Evolutionary conservation across 2,113 vertebrate genomes (phyloP).

Genomic region (Ondatra zibethicus): DNA sequence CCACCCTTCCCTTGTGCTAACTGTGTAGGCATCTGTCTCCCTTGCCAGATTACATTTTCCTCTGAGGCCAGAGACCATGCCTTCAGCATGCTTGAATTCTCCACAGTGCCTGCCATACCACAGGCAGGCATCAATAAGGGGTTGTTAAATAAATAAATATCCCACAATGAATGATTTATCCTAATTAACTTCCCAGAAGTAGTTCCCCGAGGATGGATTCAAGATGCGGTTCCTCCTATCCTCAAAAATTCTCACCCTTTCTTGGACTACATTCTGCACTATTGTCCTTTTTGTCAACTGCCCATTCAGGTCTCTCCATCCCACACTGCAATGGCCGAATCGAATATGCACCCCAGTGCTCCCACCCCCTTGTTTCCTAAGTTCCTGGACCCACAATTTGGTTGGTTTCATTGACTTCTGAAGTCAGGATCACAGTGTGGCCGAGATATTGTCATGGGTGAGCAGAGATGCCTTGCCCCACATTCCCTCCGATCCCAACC

Average conservation of each 20-base stretch:
- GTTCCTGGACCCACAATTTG: neutral
- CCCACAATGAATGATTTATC: conserved; percentile 55
- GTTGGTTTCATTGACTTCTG: neutral
- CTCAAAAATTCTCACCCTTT: neutral
- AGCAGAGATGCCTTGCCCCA: neutral
- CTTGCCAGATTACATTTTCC: conserved; percentile 26
- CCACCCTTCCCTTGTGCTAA: neutral
- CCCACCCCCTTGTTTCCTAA: neutral
- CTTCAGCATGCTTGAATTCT: conserved; percentile 47
- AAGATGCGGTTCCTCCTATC: conserved; percentile 45
- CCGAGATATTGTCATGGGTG: neutral
- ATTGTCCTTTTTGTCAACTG: neutral
- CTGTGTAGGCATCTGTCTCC: conserved; percentile 35
- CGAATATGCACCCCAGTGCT: neutral
- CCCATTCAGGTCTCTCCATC: neutral
- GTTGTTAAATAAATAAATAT: conserved; percentile 74
- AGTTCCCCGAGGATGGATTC: conserved; percentile 55
- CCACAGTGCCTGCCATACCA: neutral
- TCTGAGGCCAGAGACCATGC: conserved; percentile 49
- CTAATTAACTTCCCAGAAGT: conserved; percentile 70
- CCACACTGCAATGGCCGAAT: neutral
- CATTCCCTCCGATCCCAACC: too few relatives aligned
- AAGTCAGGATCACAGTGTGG: neutral
- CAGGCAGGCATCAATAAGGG: conserved; percentile 64
- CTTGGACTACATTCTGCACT: neutral